Percentiles rank a stretch among this genome's conserved stretches.
phyloP scores from a whole-genome alignment of 2,113 vertebrate species.

The Pseudorhombus dupliciocellatus region DNA sequence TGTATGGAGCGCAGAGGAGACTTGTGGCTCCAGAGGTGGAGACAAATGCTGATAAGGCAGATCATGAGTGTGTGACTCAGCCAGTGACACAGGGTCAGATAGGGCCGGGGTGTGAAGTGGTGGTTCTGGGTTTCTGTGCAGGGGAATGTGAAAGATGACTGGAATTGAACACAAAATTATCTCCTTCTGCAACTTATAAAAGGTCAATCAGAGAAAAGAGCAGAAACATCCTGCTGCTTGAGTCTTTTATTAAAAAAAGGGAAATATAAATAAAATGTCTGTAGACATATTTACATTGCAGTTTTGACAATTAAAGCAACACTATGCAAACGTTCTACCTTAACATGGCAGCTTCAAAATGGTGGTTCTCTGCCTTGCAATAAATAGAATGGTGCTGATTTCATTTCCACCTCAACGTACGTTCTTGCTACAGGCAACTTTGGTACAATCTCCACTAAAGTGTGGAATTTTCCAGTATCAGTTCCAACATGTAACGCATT shows the following conservation, averaged over 20 bases:
- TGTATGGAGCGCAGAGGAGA: constrained; percentile 14
- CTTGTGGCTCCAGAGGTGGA: constrained; percentile 1
- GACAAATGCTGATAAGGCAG: constrained; percentile 38
- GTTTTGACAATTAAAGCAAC: background rate
- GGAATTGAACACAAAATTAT: too few species aligned
- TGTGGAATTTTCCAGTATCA: background rate
- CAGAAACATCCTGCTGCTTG: background rate
- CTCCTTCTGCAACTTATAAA: background rate
- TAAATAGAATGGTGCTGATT: too few species aligned
- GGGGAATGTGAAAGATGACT: constrained; percentile 28
- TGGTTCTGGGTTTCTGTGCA: constrained; percentile 3
- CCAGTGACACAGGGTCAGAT: background rate
- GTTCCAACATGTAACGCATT: too few species aligned
- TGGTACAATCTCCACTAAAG: too few species aligned
- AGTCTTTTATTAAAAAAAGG: constrained; percentile 57
- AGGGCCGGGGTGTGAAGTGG: constrained; percentile 32
- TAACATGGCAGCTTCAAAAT: too few species aligned
- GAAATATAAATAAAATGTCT: constrained; percentile 52
- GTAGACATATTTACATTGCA: constrained; percentile 53
- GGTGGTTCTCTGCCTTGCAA: too few species aligned
- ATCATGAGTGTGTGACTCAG: constrained; percentile 26
- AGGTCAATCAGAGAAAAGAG: background rate
- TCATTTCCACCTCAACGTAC: too few species aligned
- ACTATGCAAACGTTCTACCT: rapidly evolving
- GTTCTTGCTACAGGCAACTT: too few species aligned